A percentile compares a stretch with the other conserved stretches of the same genome.
These are phyloP conservation scores for Cremastinae sp. DNA, from an alignment of 2,888 invertebrate species.

Conservation along the genomic window DNA sequence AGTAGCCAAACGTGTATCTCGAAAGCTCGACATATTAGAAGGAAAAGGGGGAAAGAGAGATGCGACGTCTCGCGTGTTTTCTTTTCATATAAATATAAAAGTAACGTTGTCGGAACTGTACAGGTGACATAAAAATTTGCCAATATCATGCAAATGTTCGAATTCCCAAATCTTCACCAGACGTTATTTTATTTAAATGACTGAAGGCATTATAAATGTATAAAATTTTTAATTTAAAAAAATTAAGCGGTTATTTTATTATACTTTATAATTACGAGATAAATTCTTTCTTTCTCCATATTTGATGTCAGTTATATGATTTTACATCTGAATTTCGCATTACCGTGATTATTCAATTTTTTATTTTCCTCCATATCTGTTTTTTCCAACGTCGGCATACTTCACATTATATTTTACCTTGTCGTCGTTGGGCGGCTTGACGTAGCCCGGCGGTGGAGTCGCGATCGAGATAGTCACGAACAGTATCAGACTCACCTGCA, in stretches of 20 bases:
- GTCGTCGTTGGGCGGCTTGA: conserved; percentile 77
- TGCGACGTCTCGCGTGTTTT: conserved; percentile 8
- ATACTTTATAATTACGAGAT: too few relatives aligned
- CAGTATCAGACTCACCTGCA: conserved; percentile 76
- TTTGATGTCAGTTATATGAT: not conserved
- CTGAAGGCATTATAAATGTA: too few relatives aligned
- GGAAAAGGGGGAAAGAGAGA: conserved; percentile 14
- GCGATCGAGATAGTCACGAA: conserved; percentile 73
- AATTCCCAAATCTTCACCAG: too few relatives aligned
- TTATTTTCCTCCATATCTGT: not conserved
- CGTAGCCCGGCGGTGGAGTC: conserved; percentile 79
- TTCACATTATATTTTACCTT: conserved; percentile 74
- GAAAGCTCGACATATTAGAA: conserved; percentile 29
- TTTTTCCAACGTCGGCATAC: not conserved
- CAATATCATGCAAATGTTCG: too few relatives aligned
- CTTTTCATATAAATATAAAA: not conserved
- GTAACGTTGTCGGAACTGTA: too few relatives aligned
- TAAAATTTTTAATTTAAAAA: too few relatives aligned
- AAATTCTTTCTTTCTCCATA: conserved; percentile 4
- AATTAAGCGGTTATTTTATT: too few relatives aligned
- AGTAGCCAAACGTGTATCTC: conserved; percentile 26
- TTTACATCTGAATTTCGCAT: conserved; percentile 26
- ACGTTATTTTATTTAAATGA: too few relatives aligned
- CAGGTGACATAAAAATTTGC: too few relatives aligned
- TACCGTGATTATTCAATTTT: conserved; percentile 7